These are phyloP conservation scores for Glyptemys insculpta DNA, from an alignment of 2,797 vertebrate genomes.

Conservation along the genomic window DNA sequence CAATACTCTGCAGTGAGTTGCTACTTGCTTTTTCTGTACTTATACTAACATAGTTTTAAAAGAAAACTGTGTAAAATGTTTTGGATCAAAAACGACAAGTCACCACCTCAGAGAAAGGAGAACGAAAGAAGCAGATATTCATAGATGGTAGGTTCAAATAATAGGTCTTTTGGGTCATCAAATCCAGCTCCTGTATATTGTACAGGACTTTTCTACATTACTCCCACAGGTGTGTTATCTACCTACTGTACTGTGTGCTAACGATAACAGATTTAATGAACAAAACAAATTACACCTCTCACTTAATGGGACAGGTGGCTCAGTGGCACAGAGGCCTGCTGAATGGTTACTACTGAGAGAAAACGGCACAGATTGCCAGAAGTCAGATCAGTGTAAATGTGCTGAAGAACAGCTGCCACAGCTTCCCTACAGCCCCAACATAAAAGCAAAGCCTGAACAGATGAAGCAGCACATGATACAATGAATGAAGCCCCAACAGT, in stretches of 20 bases:
- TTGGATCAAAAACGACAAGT: background rate
- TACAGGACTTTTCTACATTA: background rate
- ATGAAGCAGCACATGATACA: background rate
- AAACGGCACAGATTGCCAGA: background rate
- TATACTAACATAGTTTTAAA: background rate
- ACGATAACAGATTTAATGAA: constrained; percentile 7
- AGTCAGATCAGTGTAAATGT: background rate
- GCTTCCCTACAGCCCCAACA: background rate
- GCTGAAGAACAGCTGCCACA: background rate
- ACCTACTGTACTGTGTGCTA: background rate
- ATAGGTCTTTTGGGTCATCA: background rate
- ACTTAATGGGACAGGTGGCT: background rate
- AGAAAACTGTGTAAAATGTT: background rate
- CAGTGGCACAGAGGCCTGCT: background rate
- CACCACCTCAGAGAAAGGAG: background rate
- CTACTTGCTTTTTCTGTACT: background rate
- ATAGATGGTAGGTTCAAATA: background rate
- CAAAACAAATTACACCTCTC: constrained; percentile 39
- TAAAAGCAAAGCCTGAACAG: background rate
- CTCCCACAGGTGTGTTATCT: constrained; percentile 5
- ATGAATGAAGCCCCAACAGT: background rate
- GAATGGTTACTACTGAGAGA: background rate
- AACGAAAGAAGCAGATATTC: background rate
- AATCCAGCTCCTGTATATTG: background rate
- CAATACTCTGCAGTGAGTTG: background rate